Conservation (phyloP, 2,888 invertebrate species). For the Liodrosophila aerea region DNA sequence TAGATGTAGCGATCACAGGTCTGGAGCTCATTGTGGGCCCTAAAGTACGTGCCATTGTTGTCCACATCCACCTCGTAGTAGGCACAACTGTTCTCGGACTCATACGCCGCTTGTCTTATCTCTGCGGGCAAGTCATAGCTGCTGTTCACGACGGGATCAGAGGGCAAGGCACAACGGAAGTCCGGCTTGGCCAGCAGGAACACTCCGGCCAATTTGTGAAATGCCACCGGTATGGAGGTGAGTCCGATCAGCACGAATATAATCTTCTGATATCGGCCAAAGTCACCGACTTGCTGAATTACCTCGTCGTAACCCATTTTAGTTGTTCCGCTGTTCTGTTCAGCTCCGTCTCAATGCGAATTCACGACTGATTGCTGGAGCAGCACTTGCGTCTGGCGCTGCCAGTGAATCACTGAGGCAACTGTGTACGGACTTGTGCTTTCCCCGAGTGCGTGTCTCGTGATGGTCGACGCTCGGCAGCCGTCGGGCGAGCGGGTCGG, state of each 20-base stretch:
- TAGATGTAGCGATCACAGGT: constrained; percentile 85
- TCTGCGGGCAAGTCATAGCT: constrained; percentile 81
- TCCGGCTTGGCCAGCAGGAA: constrained; percentile 87
- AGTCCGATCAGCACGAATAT: constrained; percentile 88
- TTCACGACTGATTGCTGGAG: too few relatives aligned
- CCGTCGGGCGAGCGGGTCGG: neutral
- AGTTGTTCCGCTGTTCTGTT: too few relatives aligned
- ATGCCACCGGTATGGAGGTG: constrained; percentile 88
- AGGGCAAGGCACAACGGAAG: constrained; percentile 86
- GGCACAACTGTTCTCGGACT: constrained; percentile 84
- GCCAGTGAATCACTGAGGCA: constrained; percentile 31
- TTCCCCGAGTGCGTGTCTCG: constrained; percentile 36
- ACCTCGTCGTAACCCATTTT: constrained; percentile 89
- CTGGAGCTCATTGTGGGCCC: constrained; percentile 66
- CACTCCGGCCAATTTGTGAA: constrained; percentile 88
- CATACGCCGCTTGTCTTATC: constrained; percentile 83
- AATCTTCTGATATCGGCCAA: constrained; percentile 87
- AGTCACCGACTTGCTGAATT: constrained; percentile 87
- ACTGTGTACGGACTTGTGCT: constrained; percentile 11
- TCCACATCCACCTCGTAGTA: constrained; percentile 82
- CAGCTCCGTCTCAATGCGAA: neutral
- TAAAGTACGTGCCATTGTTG: constrained; percentile 64
- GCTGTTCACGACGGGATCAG: constrained; percentile 83
- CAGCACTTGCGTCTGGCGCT: neutral
- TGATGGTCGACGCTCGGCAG: constrained; percentile 20